Percentiles rank a stretch among this genome's conserved stretches.
These are phyloP conservation scores for Odontocolon sp. DNA, from an alignment of 2,888 invertebrate genomes.

Conservation along the genomic window DNA sequence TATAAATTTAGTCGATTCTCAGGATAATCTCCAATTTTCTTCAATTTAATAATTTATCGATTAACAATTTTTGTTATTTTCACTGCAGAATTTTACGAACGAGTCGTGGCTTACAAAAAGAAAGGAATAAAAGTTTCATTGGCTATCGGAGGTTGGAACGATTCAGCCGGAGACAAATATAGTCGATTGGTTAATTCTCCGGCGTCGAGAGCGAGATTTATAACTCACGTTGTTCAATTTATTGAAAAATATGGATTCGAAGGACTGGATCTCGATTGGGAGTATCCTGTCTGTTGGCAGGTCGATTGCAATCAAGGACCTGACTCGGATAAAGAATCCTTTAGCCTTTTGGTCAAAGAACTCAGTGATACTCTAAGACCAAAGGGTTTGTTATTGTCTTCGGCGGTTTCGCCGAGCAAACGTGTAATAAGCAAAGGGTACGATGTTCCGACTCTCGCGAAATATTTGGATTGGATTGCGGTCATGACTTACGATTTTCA, in stretches of 20 bases:
- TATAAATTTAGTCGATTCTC: background rate
- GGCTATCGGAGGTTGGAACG: constrained; percentile 97
- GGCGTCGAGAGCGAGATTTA: constrained; percentile 87
- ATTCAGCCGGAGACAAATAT: constrained; percentile 95
- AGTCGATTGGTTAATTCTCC: constrained; percentile 90
- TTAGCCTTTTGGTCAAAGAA: constrained; percentile 89
- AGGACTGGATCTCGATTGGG: constrained; percentile 96
- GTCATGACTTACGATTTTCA: constrained; percentile 96
- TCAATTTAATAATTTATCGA: background rate
- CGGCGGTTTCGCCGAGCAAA: constrained; percentile 93
- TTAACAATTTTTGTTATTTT: constrained; percentile 1
- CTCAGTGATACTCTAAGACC: constrained; percentile 87
- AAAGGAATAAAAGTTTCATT: constrained; percentile 91
- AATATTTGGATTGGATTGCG: constrained; percentile 93
- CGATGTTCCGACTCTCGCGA: constrained; percentile 88
- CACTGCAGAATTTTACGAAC: constrained; percentile 90
- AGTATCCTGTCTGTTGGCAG: constrained; percentile 95
- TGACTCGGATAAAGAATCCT: constrained; percentile 89
- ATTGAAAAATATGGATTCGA: constrained; percentile 92
- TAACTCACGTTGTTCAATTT: constrained; percentile 89
- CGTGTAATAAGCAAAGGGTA: constrained; percentile 93
- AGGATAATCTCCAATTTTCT: background rate
- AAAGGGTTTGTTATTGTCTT: constrained; percentile 87
- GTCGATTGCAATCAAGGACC: constrained; percentile 93
- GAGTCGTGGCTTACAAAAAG: constrained; percentile 88